These are phyloP conservation scores for Yasuhikotakia modesta DNA, from an alignment of 2,797 vertebrate genomes.

Conservation along the genomic window DNA sequence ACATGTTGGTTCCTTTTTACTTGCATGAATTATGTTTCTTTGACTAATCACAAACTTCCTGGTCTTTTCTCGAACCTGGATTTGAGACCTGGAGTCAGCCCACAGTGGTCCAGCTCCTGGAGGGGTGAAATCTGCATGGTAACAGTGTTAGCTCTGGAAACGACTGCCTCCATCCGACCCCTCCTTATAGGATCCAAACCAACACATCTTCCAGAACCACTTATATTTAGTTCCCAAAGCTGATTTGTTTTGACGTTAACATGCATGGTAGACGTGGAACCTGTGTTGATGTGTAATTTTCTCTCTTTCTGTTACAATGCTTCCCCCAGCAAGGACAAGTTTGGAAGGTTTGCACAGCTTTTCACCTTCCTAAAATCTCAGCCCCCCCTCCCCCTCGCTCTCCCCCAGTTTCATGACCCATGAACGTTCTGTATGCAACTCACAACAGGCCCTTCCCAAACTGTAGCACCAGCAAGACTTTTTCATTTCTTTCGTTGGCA, in stretches of 20 bases:
- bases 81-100: conserved; percentile 45
- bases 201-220: conserved; percentile 31
- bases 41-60: conserved; percentile 54
- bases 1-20: conserved; percentile 46
- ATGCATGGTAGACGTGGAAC: conserved; percentile 73
- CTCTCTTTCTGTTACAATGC: conserved; percentile 99
- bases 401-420: conserved; percentile 82
- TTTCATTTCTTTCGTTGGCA: conserved; percentile 48
- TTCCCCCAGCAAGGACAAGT: conserved; percentile 99
- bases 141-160: conserved; percentile 59
- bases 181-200: conserved; percentile 33
- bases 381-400: conserved; percentile 63
- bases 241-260: conserved; percentile 66
- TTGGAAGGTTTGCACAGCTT: conserved; percentile 99
- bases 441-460: conserved; percentile 65
- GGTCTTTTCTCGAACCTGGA: conserved; percentile 53
- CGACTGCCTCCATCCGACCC: conserved; percentile 39
- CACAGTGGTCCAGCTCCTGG: conserved; percentile 46
- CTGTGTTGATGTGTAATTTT: conserved; percentile 90
- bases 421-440: conserved; percentile 75
- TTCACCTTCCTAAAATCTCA: conserved; percentile 89
- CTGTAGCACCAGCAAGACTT: conserved; percentile 50
- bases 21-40: conserved; percentile 56
- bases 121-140: conserved; percentile 49
- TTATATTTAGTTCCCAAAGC: conserved; percentile 67